Evolutionary conservation across 2,888 invertebrate genomes (phyloP).

Genomic region (Teinopalpus imperialis): DNA sequence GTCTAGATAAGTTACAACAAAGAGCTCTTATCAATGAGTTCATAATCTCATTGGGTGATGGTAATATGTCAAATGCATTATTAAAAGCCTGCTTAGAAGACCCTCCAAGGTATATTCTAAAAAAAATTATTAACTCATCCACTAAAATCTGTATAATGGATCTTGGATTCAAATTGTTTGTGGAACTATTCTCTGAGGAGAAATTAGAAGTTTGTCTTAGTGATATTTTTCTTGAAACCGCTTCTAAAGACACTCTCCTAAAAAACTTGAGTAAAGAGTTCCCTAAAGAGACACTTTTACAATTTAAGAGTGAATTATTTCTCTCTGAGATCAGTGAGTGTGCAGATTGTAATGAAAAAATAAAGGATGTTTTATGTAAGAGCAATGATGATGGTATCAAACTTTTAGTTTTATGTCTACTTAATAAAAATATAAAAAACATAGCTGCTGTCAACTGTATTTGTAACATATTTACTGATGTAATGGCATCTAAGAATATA

Average conservation of each 20-base stretch:
- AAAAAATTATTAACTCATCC: slow-evolving; percentile 61
- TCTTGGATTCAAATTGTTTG: slow-evolving; percentile 51
- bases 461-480: slow-evolving; percentile 39
- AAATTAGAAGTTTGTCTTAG: slow-evolving; percentile 55
- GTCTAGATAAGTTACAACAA: slow-evolving; percentile 68
- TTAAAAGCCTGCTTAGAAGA: slow-evolving; percentile 56
- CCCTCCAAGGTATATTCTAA: slow-evolving; percentile 61
- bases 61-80: slow-evolving; percentile 40
- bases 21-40: slow-evolving; percentile 65
- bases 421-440: slow-evolving; percentile 45
- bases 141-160: slow-evolving; percentile 52
- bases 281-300: slow-evolving; percentile 46
- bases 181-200: slow-evolving; percentile 53
- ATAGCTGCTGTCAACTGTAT: slow-evolving; percentile 39
- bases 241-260: slow-evolving; percentile 61
- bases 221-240: slow-evolving; percentile 61
- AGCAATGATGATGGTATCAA: slow-evolving; percentile 48
- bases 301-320: slow-evolving; percentile 56
- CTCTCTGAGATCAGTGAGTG: slow-evolving; percentile 44
- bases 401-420: slow-evolving; percentile 52
- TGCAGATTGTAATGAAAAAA: slow-evolving; percentile 37
- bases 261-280: slow-evolving; percentile 47
- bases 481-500: slow-evolving; percentile 45
- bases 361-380: slow-evolving; percentile 44
- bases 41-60: slow-evolving; percentile 45